These are phyloP conservation scores for Selenia dentaria DNA, from an alignment of 2,888 invertebrate genomes.

Conservation along the genomic window DNA sequence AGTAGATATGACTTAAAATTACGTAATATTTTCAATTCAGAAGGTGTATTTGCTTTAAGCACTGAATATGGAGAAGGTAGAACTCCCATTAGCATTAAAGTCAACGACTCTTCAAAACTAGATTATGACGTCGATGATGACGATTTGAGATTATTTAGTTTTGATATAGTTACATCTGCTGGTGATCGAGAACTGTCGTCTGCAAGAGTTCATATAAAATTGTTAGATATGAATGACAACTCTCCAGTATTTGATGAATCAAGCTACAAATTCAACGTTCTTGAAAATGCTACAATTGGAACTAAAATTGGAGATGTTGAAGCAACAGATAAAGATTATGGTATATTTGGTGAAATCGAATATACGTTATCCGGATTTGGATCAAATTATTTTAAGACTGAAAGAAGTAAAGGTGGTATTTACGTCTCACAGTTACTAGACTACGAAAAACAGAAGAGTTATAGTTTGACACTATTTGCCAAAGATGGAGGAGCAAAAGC, in stretches of 20 bases:
- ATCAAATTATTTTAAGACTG: conserved; percentile 89
- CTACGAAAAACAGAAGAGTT: conserved; percentile 92
- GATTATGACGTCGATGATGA: conserved; percentile 89
- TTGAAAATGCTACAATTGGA: conserved; percentile 87
- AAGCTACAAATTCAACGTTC: conserved; percentile 87
- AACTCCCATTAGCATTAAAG: conserved; percentile 90
- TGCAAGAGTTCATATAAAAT: conserved; percentile 85
- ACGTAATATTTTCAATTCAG: conserved; percentile 84
- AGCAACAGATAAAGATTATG: conserved; percentile 90
- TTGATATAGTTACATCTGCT: conserved; percentile 87
- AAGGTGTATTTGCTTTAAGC: conserved; percentile 86
- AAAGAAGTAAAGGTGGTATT: conserved; percentile 87
- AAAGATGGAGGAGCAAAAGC: conserved; percentile 91
- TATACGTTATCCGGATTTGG: conserved; percentile 92
- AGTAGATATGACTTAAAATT: conserved; percentile 88
- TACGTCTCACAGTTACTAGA: conserved; percentile 87
- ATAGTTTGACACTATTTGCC: conserved; percentile 91
- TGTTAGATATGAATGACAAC: conserved; percentile 93
- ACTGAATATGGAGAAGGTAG: conserved; percentile 88
- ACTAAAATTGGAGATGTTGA: conserved; percentile 86
- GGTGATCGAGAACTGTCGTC: conserved; percentile 82
- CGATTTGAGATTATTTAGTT: conserved; percentile 84
- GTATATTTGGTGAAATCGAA: conserved; percentile 87
- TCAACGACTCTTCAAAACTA: conserved; percentile 86
- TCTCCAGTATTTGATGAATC: conserved; percentile 87